These are phyloP conservation scores for Sphecodes monilicornis DNA, from an alignment of 2,888 invertebrate species.

Conservation along the genomic window DNA sequence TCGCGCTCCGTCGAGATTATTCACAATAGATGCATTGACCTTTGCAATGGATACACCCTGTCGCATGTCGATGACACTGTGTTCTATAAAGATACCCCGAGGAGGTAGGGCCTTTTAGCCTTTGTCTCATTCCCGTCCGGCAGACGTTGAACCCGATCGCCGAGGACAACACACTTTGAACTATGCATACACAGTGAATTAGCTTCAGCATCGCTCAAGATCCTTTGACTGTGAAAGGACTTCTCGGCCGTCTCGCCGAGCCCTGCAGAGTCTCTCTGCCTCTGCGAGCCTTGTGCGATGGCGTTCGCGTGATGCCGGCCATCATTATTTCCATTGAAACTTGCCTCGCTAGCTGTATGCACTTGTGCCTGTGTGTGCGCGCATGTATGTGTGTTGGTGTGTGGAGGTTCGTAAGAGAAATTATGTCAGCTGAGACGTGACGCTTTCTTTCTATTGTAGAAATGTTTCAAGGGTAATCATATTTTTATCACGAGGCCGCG, in stretches of 20 bases:
- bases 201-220: slow-evolving; percentile 45
- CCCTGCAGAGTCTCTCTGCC: neutral
- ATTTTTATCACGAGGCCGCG: neutral
- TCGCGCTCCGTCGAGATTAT: slow-evolving; percentile 72
- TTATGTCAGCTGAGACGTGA: slow-evolving; percentile 4
- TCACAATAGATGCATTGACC: slow-evolving; percentile 80
- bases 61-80: slow-evolving; percentile 78
- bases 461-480: slow-evolving; percentile 2
- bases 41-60: slow-evolving; percentile 77
- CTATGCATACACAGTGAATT: slow-evolving; percentile 64
- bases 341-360: neutral
- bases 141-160: slow-evolving; percentile 76
- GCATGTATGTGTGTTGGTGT: neutral
- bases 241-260: neutral
- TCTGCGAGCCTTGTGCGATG: neutral
- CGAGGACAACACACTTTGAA: slow-evolving; percentile 77
- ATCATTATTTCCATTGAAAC: slow-evolving; percentile 16
- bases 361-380: too few relatives aligned
- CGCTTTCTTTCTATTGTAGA: neutral
- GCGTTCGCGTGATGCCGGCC: slow-evolving; percentile 1
- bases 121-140: slow-evolving; percentile 72
- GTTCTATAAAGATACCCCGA: slow-evolving; percentile 79
- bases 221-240: slow-evolving; percentile 55
- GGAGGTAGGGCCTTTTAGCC: slow-evolving; percentile 74
- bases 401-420: neutral